Conservation (phyloP, 2,888 invertebrate genomes). For the Xanthia togata region DNA sequence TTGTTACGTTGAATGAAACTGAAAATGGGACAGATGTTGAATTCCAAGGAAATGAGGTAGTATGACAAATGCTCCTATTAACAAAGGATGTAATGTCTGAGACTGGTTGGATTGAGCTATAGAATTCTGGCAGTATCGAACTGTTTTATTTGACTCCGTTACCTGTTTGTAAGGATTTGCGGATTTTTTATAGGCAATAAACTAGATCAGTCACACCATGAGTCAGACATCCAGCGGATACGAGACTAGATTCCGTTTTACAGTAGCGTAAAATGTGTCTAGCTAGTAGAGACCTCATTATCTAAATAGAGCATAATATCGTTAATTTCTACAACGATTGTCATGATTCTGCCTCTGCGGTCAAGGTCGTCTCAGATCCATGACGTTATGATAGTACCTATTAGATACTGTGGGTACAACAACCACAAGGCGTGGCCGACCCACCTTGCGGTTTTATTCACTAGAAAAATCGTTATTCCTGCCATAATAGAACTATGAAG, state of each 20-base stretch:
- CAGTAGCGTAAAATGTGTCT: conserved; percentile 33
- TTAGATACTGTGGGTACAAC: conserved; percentile 60
- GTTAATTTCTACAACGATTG: conserved; percentile 65
- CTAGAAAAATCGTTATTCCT: conserved; percentile 71
- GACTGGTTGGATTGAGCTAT: conserved; percentile 5
- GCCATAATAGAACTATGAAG: conserved; percentile 59
- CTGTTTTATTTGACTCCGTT: conserved; percentile 28
- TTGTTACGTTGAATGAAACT: conserved; percentile 39
- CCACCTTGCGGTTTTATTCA: conserved; percentile 75
- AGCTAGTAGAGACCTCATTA: conserved; percentile 33
- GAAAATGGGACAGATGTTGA: conserved; percentile 24
- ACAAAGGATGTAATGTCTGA: conserved; percentile 8
- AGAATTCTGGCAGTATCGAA: conserved; percentile 33
- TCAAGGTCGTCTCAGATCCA: conserved; percentile 75
- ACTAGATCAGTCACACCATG: conserved; percentile 20
- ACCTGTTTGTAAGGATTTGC: conserved; percentile 38
- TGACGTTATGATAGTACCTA: conserved; percentile 71
- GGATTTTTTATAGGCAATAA: conserved; percentile 30
- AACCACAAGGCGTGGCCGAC: conserved; percentile 76
- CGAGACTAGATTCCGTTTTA: conserved; percentile 25
- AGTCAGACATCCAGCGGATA: conserved; percentile 11
- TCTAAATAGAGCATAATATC: conserved; percentile 58
- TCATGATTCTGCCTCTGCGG: conserved; percentile 70
- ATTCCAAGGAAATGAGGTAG: conserved; percentile 20
- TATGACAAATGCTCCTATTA: conserved; percentile 7